Evolutionary conservation across 2,888 invertebrate species (phyloP).

Genomic region (Nezara viridula): DNA sequence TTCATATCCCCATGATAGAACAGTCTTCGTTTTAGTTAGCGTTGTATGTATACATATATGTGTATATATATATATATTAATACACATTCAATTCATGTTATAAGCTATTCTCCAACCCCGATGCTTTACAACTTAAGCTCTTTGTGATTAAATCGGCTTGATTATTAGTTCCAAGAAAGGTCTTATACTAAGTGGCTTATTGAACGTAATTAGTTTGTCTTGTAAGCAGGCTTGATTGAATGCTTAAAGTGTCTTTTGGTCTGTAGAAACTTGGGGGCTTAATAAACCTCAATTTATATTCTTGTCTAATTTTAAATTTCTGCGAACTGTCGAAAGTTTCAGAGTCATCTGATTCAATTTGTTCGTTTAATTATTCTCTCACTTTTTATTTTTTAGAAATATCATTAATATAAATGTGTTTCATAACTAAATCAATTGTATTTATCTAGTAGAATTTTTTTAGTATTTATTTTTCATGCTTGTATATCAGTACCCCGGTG

Average conservation of each 20-base stretch:
- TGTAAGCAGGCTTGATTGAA: background rate
- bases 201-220: constrained; percentile 31
- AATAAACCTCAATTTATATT: background rate
- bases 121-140: background rate
- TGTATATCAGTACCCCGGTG: no score
- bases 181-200: constrained; percentile 21
- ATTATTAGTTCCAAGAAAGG: constrained; percentile 18
- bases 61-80: background rate
- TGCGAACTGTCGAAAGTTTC: background rate
- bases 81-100: background rate
- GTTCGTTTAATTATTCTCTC: no score
- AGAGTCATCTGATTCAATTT: no score
- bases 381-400: no score
- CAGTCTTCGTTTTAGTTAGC: no score
- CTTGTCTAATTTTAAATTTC: background rate
- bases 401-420: no score
- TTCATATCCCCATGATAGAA: no score
- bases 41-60: no score
- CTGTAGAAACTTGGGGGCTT: background rate
- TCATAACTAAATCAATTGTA: no score
- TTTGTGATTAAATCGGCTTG: background rate
- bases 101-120: background rate
- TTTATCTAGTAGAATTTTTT: no score
- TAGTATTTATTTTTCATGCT: no score
- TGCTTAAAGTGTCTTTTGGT: background rate